Evolutionary conservation across 1,140 invertebrate genomes (phyloP), one percentile per base, ranked within the genome.

Genomic region (Eriocheir sinensis): DNA sequence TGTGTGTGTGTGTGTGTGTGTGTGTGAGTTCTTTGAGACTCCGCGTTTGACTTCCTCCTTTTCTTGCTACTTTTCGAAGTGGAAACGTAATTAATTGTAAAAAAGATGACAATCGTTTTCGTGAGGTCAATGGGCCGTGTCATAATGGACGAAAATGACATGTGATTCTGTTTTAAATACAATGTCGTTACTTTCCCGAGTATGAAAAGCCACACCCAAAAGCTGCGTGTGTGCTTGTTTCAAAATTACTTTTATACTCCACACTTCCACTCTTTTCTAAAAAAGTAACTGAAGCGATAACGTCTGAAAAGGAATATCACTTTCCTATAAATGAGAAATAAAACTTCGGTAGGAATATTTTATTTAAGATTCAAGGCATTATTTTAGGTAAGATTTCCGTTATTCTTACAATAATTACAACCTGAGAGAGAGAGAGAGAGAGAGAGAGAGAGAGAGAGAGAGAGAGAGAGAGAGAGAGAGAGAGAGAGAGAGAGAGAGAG

Each of bases 391-490:
- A n/a, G n/a, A n/a, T n/a, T n/a, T n/a, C n/a, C n/a, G n/a, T n/a
- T n/a, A n/a, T n/a, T n/a, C n/a, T n/a, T n/a, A n/a, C n/a, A n/a
- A n/a, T n/a, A n/a, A n/a, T n/a, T 21, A 9, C 48, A 53, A 21
- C 21, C 21, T n/a, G 21, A 72, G 60, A 72, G 2, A 21, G 12
- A 72, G 60, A 72, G 6, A 72, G 4, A 72, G 60, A 72, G 60
- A 17, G 60, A n/a, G 12, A 86, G 34, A 41, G 36, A 40, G 85
- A 86, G 85, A 86, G 85, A 86, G 85, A 86, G 85, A 86, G 85
- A 86, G 85, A 86, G 85, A 86, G 85, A 86, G 32, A 86, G 32
- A 86, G 83, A 72, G 60, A 72, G 60, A 72, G 60, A 72, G 60
- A 72, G 60, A 72, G 60, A 72, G 60, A 72, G 60, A 72, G 60